Evolutionary conservation across 2,113 vertebrate species (phyloP).

Genomic region (Cricetomys ansorgei): DNA sequence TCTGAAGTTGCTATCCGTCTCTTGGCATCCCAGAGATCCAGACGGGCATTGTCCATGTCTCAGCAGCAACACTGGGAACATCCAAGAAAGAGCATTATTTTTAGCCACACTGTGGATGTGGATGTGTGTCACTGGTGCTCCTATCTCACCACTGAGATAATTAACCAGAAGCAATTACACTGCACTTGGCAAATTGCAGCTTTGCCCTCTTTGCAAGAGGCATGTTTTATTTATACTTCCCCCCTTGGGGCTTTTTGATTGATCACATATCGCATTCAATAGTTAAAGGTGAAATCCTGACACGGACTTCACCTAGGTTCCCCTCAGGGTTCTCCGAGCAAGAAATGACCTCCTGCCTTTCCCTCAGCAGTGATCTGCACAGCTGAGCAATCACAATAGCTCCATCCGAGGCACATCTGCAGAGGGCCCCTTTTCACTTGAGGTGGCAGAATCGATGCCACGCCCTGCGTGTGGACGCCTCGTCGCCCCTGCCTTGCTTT

Average conservation of each 20-base stretch:
- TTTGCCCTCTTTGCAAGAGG: constrained; percentile 81
- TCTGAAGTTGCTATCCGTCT: constrained; percentile 7
- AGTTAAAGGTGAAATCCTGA: constrained; percentile 75
- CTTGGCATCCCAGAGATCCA: constrained; percentile 27
- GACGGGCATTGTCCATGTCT: constrained; percentile 23
- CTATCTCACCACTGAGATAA: constrained; percentile 84
- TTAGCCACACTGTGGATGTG: constrained; percentile 73
- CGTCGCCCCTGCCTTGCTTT: neutral
- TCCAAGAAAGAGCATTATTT: constrained; percentile 64
- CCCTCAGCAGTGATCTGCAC: accelerated
- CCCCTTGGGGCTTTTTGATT: constrained; percentile 74
- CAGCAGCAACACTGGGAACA: constrained; percentile 60
- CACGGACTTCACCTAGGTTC: constrained; percentile 34
- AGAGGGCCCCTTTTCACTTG: too few relatives aligned
- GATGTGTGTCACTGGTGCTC: constrained; percentile 80
- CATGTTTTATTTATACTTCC: constrained; percentile 84
- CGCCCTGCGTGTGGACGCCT: neutral
- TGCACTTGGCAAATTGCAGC: constrained; percentile 84
- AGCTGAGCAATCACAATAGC: neutral
- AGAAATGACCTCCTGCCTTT: neutral
- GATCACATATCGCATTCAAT: constrained; percentile 74
- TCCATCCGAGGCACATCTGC: neutral
- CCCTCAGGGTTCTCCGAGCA: neutral
- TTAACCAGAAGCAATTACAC: constrained; percentile 86
- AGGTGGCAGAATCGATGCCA: neutral